A percentile compares a stretch with the other conserved stretches of the same genome.
Evolutionary conservation across 2,113 vertebrate species (phyloP).

Genomic region (Conger conger): DNA sequence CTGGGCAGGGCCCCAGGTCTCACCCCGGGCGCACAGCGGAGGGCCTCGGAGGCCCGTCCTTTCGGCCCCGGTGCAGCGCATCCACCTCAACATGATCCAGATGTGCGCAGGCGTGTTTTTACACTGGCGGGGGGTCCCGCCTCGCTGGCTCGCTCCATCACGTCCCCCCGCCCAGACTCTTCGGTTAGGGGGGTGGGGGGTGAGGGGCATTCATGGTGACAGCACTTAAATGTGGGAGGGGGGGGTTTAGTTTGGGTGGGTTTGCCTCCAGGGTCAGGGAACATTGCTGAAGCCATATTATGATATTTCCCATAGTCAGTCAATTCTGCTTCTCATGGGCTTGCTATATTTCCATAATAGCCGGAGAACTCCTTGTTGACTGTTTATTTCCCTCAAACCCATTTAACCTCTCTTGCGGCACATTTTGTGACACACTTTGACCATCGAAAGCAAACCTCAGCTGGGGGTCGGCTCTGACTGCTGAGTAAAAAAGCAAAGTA

Average conservation of each 20-base stretch:
- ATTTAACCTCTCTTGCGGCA: constrained; percentile 35
- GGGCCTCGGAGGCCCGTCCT: neutral
- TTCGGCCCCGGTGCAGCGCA: constrained; percentile 43
- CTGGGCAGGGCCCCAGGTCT: constrained; percentile 60
- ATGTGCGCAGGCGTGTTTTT: constrained; percentile 52
- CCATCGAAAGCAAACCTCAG: constrained; percentile 42
- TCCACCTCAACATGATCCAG: constrained; percentile 69
- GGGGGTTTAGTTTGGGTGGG: neutral
- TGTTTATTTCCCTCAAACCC: neutral
- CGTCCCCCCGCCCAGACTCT: constrained; percentile 33
- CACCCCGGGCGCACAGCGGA: constrained; percentile 38
- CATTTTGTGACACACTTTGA: constrained; percentile 32
- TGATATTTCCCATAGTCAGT: constrained; percentile 31
- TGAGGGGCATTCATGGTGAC: neutral
- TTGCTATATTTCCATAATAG: neutral
- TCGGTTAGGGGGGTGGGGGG: neutral
- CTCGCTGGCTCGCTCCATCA: constrained; percentile 12
- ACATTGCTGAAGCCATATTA: constrained; percentile 19
- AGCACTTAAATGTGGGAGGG: constrained; percentile 4
- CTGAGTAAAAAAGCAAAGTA: neutral
- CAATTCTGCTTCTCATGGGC: constrained; percentile 19
- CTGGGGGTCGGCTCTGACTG: constrained; percentile 43
- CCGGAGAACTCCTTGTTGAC: neutral
- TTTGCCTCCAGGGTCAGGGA: constrained; percentile 14
- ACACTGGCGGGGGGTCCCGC: constrained; percentile 39